Evolutionary conservation across 2,113 vertebrate genomes (phyloP).

Genomic region (Rafetus swinhoei): DNA sequence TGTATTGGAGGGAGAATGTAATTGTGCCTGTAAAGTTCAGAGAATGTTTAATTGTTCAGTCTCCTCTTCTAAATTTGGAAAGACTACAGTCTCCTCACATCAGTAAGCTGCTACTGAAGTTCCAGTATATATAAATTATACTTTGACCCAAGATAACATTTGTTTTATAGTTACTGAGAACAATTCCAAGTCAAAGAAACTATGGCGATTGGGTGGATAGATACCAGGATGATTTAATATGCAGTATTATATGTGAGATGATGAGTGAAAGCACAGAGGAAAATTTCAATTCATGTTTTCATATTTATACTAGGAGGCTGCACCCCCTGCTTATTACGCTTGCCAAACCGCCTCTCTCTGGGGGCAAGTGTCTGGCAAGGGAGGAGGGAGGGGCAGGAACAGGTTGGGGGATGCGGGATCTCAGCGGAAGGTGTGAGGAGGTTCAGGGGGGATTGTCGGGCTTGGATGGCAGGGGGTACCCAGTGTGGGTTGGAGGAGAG

Average conservation of each 20-base stretch:
- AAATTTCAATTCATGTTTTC: background rate
- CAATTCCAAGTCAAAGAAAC: rapidly evolving
- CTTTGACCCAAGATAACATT: background rate
- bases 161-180: background rate
- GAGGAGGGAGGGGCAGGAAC: too few species aligned
- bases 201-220: background rate
- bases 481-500: too few species aligned
- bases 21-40: background rate
- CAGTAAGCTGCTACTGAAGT: background rate
- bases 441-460: too few species aligned
- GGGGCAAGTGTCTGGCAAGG: too few species aligned
- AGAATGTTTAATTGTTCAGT: background rate
- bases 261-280: background rate
- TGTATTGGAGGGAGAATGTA: background rate
- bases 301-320: background rate
- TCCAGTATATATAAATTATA: rapidly evolving
- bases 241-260: background rate
- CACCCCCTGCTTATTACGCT: too few species aligned
- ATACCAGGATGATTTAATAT: background rate
- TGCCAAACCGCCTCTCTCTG: too few species aligned
- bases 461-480: too few species aligned
- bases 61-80: background rate
- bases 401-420: too few species aligned
- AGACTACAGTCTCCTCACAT: rapidly evolving
- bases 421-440: too few species aligned